phyloP scores from a whole-genome alignment of 2,888 invertebrate species.

The Lepidocyrtoides sp. region DNA sequence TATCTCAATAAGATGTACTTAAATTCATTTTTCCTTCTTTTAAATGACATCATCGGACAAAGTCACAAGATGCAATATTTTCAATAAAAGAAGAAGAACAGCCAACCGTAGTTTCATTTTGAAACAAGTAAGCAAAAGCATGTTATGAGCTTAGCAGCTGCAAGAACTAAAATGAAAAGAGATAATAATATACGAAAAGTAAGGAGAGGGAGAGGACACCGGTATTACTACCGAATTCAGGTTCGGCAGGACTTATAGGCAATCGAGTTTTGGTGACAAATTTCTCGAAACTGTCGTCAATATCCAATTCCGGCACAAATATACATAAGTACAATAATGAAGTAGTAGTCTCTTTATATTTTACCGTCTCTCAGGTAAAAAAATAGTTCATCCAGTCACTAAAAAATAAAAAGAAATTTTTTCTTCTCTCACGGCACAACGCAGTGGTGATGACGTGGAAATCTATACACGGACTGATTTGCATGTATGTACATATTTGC shows the following conservation, averaged over 20 bases:
- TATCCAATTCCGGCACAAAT: neutral
- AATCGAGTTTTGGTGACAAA: slow-evolving; percentile 60
- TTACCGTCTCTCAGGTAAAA: neutral
- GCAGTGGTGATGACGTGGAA: neutral
- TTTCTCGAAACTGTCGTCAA: neutral
- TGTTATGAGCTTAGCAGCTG: neutral
- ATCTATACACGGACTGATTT: slow-evolving; percentile 49
- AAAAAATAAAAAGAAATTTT: too few relatives aligned
- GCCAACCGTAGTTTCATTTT: too few relatives aligned
- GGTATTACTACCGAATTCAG: neutral
- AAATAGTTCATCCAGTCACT: neutral
- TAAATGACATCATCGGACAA: too few relatives aligned
- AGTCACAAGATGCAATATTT: too few relatives aligned
- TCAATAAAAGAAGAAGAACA: too few relatives aligned
- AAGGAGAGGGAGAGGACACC: too few relatives aligned
- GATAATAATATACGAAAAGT: neutral
- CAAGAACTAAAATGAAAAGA: slow-evolving; percentile 9
- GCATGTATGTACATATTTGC: slow-evolving; percentile 71
- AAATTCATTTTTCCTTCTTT: too few relatives aligned
- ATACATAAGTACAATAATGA: too few relatives aligned
- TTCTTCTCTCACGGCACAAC: too few relatives aligned
- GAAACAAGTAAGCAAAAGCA: too few relatives aligned
- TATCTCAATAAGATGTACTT: too few relatives aligned
- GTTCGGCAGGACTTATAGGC: neutral
- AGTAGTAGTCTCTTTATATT: neutral